Evolutionary conservation across 2,888 invertebrate species (phyloP), one percentile per base, ranked within the genome.

Genomic region (Dilophus febrilis): DNA sequence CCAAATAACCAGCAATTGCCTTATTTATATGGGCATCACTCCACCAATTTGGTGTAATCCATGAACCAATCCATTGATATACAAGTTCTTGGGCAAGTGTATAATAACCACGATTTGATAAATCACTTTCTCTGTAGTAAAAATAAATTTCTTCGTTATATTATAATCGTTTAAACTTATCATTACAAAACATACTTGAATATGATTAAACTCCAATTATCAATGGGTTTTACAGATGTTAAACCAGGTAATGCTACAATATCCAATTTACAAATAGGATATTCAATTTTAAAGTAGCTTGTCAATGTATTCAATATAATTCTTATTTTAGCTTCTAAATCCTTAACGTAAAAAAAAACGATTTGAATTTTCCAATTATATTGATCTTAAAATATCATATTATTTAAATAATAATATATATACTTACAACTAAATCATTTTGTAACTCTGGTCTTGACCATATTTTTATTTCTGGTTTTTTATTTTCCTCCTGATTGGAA

Each of bases 21-120:
- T 81, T 80, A 50, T 80, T 83, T 11, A 82, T 66, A 47, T 78
- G 77, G 1, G 79, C 77, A 49, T 81, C 80, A 31, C 69, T 73
- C 80, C 81, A 83, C 73, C 78, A 78, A 13, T 70, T 73, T 0
- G 85, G 84, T 0, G 84, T 81, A 1, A 77, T 70, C 45, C 77
- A 67, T 4, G 76, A 72, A 1, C 83, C 83, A 12, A 85, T 59
- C 85, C 85, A 86, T 55, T 85, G 85, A 54, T 82, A 81, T 3
- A 76, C 71, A 30, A 84, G 51, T 54, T 85, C 84, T 49, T 81
- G 78, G 0, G 77, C 70, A 3, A 80, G 59, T 44, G 72, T 74
- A 57, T 74, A 72, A 47, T 74, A 72, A 1, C 74, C 74, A 35
- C 67, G 67, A 47, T 68, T 70, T 45, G 72, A 69, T 2, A 84